phyloP scores from a whole-genome alignment of 2,113 vertebrate species.

The Ceyx margarethae region DNA sequence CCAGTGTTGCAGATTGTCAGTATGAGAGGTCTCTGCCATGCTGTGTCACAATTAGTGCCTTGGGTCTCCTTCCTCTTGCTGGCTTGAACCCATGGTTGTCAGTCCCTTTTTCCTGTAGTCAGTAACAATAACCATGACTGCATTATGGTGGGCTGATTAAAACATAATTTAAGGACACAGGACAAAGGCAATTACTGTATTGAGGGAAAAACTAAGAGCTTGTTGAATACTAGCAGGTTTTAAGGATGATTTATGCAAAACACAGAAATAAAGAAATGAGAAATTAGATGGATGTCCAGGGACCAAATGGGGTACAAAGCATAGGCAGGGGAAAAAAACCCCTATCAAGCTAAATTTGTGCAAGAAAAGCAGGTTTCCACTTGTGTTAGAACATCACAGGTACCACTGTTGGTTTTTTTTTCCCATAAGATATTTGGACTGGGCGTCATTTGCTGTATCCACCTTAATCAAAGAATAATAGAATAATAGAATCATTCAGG shows the following conservation, averaged over 20 bases:
- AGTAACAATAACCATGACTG: neutral
- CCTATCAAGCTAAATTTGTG: neutral
- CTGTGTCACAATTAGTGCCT: neutral
- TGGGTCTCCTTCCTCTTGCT: neutral
- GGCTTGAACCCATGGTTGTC: neutral
- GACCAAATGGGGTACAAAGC: neutral
- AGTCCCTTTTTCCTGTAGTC: neutral
- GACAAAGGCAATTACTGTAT: neutral
- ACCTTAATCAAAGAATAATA: neutral
- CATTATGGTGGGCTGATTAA: neutral
- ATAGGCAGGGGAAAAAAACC: rapidly evolving
- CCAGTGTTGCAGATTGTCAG: neutral
- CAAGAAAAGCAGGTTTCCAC: neutral
- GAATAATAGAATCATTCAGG: too few relatives aligned
- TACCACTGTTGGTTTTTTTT: neutral
- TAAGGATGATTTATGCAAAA: neutral
- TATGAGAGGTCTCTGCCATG: neutral
- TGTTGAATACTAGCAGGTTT: neutral
- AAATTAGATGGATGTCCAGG: neutral
- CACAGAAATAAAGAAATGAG: neutral
- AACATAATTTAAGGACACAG: neutral
- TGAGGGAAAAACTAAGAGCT: neutral
- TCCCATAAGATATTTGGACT: neutral
- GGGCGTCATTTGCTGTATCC: neutral
- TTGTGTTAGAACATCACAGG: neutral